Base-by-base conservation (phyloP, 2,113 vertebrate species). In the Serinus canaria region DNA sequence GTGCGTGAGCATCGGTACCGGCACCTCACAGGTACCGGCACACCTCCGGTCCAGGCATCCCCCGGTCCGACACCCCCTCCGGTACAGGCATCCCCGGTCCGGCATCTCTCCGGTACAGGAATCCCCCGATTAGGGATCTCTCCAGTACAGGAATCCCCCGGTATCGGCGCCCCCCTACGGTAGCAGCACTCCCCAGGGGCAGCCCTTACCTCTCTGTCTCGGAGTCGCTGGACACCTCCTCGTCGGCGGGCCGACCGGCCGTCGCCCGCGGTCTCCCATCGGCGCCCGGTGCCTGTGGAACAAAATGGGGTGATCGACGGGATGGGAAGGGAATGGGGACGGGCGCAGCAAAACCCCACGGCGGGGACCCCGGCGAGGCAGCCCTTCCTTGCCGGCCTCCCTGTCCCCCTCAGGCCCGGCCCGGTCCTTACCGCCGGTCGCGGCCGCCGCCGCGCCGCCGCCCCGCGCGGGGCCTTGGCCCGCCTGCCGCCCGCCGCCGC, bases 211-310 rank as follows among this genome's bases (percentile, higher is more conserved):
- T 81, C 43, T 96, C 95, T 7, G 89, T 35, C 76, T 95, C 94
- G 5, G 94, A 95, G 7, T 95, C 95, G 20, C 95, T 94, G 27
- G 95, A 96, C 60, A 85, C 93, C n/a, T 95, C 95, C 43, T 87
- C 95, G 16, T 95, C 81, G 21, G 17, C 43, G 8, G 50, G 60
- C 50, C 78, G 69, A 12, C 59, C 21, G 7, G 14, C 41, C 20
- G 15, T 63, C 25, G 41, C 44, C 27, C 91, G 85, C 30, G 30
- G 68, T 59, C 69, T 91, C 20, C 85, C 44, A 33, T 64, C 74
- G 17, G 35, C 9, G 23, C 49, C 55, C 20, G 33, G 10, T 33
- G 37, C 68, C 95, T 96, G 43, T 13, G 25, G 21, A 60, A 79
- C 8, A 22, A 35, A 67, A 21, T 3, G 11, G 31, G 18, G 15